Evolutionary conservation across 2,888 invertebrate species (phyloP).

Genomic region (Chouioia cunea): DNA sequence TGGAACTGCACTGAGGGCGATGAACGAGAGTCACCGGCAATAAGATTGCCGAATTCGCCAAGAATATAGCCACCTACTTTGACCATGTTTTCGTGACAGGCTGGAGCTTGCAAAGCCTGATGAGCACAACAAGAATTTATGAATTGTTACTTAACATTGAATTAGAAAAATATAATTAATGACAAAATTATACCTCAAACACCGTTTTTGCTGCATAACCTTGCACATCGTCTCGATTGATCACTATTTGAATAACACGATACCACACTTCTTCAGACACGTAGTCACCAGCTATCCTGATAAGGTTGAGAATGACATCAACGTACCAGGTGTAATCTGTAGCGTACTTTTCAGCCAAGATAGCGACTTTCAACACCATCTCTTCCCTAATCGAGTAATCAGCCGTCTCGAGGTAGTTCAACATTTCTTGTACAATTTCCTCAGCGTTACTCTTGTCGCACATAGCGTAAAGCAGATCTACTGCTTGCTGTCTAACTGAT

Average conservation of each 20-base stretch:
- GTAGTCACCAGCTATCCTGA: conserved; percentile 99
- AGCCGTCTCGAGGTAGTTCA: conserved; percentile 98
- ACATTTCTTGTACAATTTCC: conserved; percentile 99
- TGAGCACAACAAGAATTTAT: conserved; percentile 29
- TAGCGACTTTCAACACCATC: conserved; percentile 99
- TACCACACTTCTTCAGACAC: conserved; percentile 99
- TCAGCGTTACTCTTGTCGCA: conserved; percentile 99
- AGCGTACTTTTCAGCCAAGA: conserved; percentile 98
- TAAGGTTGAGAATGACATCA: conserved; percentile 98
- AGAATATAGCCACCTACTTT: conserved; percentile 99
- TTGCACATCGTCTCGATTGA: conserved; percentile 99
- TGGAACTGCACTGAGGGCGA: conserved; percentile 98
- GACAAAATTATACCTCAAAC: conserved; percentile 79
- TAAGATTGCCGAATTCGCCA: conserved; percentile 99
- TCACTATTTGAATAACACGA: conserved; percentile 98
- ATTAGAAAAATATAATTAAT: conserved; percentile 36
- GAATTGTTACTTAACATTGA: background rate
- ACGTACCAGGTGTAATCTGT: conserved; percentile 99
- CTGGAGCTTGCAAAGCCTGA: conserved; percentile 95
- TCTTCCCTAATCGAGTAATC: conserved; percentile 99
- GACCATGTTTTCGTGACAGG: conserved; percentile 99
- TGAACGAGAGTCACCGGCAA: conserved; percentile 97
- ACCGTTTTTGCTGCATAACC: conserved; percentile 99
- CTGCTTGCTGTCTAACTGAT: conserved; percentile 97
- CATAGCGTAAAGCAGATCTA: conserved; percentile 99